Evolutionary conservation across 2,113 vertebrate genomes (phyloP), one percentile per base, ranked within the genome.

Genomic region (Sceloporus undulatus): DNA sequence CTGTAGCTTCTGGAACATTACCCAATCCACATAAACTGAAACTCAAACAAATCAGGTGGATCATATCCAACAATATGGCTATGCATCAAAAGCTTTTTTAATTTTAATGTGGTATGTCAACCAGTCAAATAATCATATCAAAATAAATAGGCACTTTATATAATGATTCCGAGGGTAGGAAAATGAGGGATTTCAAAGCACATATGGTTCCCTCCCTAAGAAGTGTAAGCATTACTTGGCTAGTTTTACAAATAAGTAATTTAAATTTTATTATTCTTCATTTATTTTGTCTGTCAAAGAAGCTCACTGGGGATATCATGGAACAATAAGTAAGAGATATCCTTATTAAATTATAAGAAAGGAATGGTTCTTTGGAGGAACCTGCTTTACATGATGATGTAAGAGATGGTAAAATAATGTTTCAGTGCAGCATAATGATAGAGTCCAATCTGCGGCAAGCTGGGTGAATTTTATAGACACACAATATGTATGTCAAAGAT

Each of bases 231-330:
- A 19, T 48, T 11, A 9, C 0, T 29, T 68, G 80, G 90, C 68
- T 71, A 82, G 52, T 0, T 84, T 78, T 56, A 77, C 2, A 92
- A 89, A 84, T 70, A 76, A 0, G 0, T 62, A 16, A 4, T 75
- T 79, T 90, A 85, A 85, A 68, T 87, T 81, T 9, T 59, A 48
- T 82, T 87, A 29, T 2, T 84, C 83, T 89, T 90, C 0, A 78
- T 85, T 90, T 89, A 71, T 18, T 23, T 85, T 87, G 5, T 23
- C 66, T 59, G 4, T 71, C 65, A 38, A 81, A 59, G 70, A 52
- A 56, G 87, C 87, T 92, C 82, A 1, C 9, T 89, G 84, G 66
- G 87, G 52, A 79, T 1, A 7, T 79, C 16, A 48, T 86, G 1
- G 34, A 79, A 19, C 82, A 87, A 11, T 19, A 88, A 82, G 76